A percentile compares a stretch with the other conserved stretches of the same genome.
Conservation (phyloP, 1,140 invertebrate genomes). For the Drosophila parabipectinata region DNA sequence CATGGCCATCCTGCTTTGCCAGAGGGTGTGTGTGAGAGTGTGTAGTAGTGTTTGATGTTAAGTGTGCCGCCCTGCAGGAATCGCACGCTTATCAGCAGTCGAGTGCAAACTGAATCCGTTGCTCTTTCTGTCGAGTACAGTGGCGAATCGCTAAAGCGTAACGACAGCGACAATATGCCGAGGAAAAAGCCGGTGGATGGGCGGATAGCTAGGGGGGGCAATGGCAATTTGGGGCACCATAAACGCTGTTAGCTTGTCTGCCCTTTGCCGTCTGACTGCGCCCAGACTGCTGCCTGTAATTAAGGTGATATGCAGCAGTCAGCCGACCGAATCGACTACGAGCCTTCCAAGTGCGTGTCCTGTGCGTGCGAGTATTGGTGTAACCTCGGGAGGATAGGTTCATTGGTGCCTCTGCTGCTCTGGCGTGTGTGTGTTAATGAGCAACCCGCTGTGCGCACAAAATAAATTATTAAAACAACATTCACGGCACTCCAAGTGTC, state of each 20-base stretch:
- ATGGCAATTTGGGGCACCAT: constrained; percentile 67
- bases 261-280: constrained; percentile 78
- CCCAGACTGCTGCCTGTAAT: constrained; percentile 79
- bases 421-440: constrained; percentile 70
- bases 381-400: constrained; percentile 7
- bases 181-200: constrained; percentile 2
- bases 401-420: constrained; percentile 8
- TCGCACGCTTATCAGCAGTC: constrained; percentile 81
- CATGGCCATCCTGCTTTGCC: constrained; percentile 60
- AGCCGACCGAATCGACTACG: constrained; percentile 59
- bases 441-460: constrained; percentile 67
- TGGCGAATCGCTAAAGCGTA: constrained; percentile 77
- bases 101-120: constrained; percentile 79
- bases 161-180: constrained; percentile 70
- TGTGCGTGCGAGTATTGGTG: constrained; percentile 48
- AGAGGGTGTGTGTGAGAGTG: constrained; percentile 14
- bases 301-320: constrained; percentile 78
- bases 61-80: constrained; percentile 52
- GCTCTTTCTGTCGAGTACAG: constrained; percentile 65
- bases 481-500: constrained; percentile 50
- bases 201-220: constrained; percentile 15
- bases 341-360: constrained; percentile 66
- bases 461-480: constrained; percentile 80
- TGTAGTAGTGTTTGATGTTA: constrained; percentile 25
- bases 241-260: constrained; percentile 76